phyloP scores from a whole-genome alignment of 2,113 vertebrate genomes.

The Cyanoliseus patagonus region DNA sequence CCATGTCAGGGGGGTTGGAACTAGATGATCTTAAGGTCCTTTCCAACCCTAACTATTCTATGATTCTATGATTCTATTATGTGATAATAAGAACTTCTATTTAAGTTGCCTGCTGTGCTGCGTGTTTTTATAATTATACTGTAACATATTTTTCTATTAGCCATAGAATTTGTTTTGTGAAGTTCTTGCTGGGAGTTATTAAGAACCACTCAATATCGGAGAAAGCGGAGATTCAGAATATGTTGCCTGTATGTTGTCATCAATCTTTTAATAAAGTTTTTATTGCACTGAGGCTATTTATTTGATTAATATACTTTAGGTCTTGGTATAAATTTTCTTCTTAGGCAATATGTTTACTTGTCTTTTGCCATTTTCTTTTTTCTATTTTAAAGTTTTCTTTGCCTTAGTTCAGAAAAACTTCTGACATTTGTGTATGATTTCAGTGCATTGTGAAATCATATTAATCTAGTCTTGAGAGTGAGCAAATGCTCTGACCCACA shows the following conservation, averaged over 20 bases:
- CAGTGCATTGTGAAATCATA: neutral
- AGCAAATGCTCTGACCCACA: neutral
- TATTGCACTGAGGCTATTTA: constrained; percentile 48
- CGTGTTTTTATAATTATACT: neutral
- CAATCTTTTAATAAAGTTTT: constrained; percentile 60
- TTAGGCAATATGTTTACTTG: neutral
- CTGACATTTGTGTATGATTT: neutral
- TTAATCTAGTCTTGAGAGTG: neutral
- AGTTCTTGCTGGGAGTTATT: neutral
- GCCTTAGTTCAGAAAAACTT: constrained; percentile 31
- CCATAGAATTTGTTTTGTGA: neutral
- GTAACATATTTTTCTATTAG: neutral
- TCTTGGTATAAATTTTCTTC: constrained; percentile 53
- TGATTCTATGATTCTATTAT: neutral
- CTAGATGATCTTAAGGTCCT: too few relatives aligned
- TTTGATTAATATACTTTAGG: constrained; percentile 32
- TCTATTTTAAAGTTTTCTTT: constrained; percentile 41
- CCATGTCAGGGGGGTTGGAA: too few relatives aligned
- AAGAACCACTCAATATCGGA: neutral
- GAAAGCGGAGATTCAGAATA: constrained; percentile 7
- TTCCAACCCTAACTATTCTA: too few relatives aligned
- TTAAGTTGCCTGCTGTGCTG: neutral
- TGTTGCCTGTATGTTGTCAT: neutral
- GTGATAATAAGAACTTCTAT: neutral
- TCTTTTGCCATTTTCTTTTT: constrained; percentile 32